Percentiles rank a stretch among this genome's conserved stretches.
Evolutionary conservation across 2,113 vertebrate genomes (phyloP).

Genomic region (Pituophis catenifer): DNA sequence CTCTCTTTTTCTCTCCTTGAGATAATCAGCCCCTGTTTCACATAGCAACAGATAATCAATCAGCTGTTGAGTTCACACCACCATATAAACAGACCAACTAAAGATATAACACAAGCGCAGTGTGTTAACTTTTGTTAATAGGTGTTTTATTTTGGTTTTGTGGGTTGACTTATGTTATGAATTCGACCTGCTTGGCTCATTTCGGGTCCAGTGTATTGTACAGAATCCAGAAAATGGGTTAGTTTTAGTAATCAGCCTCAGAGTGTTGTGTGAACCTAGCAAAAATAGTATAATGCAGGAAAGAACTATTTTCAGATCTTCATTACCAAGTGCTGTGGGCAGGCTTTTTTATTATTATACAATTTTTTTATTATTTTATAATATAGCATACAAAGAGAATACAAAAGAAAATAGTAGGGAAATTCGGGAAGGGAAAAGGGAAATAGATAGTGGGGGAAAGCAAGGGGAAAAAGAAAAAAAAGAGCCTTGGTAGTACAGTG

Average conservation of each 20-base stretch:
- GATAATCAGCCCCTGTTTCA: not conserved
- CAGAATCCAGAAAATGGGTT: not conserved
- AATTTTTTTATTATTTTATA: no score
- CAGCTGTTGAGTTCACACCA: not conserved
- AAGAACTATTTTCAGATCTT: not conserved
- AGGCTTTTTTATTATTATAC: not conserved
- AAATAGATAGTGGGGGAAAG: no score
- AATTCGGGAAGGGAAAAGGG: no score
- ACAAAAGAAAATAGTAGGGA: no score
- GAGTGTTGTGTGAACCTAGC: not conserved
- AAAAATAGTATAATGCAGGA: not conserved
- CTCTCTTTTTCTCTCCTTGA: not conserved
- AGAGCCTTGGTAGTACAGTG: no score
- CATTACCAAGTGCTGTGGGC: not conserved
- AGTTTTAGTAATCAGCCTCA: not conserved
- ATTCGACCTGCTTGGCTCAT: not conserved
- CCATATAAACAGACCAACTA: not conserved
- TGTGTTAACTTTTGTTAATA: not conserved
- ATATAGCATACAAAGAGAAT: no score
- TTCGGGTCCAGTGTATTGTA: not conserved
- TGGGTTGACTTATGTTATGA: not conserved
- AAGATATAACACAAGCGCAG: not conserved
- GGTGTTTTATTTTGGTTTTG: not conserved
- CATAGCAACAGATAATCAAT: not conserved
- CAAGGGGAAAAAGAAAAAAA: no score